Percentiles rank a stretch among this genome's conserved stretches.
Evolutionary conservation across 2,797 vertebrate species (phyloP).

Genomic region (Anguilla megastoma): DNA sequence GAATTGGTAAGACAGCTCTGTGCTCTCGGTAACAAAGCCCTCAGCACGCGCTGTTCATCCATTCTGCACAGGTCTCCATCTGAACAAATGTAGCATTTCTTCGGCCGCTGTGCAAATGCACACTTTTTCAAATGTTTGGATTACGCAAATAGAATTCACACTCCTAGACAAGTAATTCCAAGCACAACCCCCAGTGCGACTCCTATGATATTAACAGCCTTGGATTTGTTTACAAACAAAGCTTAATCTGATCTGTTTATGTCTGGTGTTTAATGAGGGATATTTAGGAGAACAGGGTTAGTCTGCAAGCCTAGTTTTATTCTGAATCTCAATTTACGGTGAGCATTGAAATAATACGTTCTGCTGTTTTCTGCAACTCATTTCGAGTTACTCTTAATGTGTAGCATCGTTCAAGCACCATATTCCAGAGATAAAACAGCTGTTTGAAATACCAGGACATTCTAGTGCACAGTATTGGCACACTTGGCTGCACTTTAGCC

Average conservation of each 20-base stretch:
- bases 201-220: conserved; percentile 8
- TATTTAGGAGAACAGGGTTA: not conserved
- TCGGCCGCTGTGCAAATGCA: not conserved
- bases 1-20: no score
- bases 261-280: not conserved
- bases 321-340: not conserved
- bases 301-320: not conserved
- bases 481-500: not conserved
- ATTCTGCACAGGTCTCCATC: not conserved
- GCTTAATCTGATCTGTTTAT: conserved; percentile 26
- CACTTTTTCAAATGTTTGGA: conserved; percentile 7
- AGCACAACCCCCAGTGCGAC: not conserved
- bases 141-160: conserved; percentile 40
- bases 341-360: not conserved
- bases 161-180: conserved; percentile 29
- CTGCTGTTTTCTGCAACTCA: not conserved
- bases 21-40: not conserved
- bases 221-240: conserved; percentile 20
- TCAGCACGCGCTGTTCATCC: not conserved
- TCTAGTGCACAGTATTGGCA: not conserved
- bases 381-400: not conserved
- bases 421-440: not conserved
- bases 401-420: not conserved
- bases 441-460: not conserved
- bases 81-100: not conserved